Percentiles rank a stretch among this genome's conserved stretches.
Evolutionary conservation across 2,888 invertebrate genomes (phyloP).

Genomic region (Cynaeus angustus): DNA sequence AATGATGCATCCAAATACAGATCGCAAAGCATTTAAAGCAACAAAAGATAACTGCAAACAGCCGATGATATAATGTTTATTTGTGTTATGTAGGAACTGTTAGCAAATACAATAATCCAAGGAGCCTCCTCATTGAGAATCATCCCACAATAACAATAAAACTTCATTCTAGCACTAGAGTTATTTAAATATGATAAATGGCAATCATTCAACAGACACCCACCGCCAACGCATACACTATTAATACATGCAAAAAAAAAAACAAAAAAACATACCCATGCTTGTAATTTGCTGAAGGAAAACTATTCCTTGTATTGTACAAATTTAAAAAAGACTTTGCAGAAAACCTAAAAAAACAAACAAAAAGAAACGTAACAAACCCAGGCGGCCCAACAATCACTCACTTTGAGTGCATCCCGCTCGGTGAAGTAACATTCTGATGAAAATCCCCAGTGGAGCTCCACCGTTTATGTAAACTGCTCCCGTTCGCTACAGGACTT

Average conservation of each 20-base stretch:
- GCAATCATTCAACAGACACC: background rate
- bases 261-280: constrained; percentile 78
- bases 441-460: constrained; percentile 90
- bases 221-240: background rate
- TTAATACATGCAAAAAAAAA: constrained; percentile 47
- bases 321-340: constrained; percentile 83
- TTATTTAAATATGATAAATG: too few species aligned
- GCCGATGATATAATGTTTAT: constrained; percentile 18
- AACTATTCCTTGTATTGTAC: constrained; percentile 76
- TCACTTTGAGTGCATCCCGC: constrained; percentile 71
- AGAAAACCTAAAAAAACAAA: constrained; percentile 78
- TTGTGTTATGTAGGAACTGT: constrained; percentile 17
- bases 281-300: constrained; percentile 76
- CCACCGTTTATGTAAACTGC: constrained; percentile 81
- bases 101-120: constrained; percentile 14
- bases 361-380: constrained; percentile 63
- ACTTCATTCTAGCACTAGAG: background rate
- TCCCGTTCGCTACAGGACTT: constrained; percentile 72
- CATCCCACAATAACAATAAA: constrained; percentile 26
- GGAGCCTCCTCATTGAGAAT: constrained; percentile 15
- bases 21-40: too few species aligned
- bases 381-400: constrained; percentile 14
- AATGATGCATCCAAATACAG: too few species aligned
- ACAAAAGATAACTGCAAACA: too few species aligned
- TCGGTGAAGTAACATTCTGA: constrained; percentile 68